Base-by-base conservation (phyloP, 2,797 vertebrate genomes). In the Streptopelia turtur region DNA sequence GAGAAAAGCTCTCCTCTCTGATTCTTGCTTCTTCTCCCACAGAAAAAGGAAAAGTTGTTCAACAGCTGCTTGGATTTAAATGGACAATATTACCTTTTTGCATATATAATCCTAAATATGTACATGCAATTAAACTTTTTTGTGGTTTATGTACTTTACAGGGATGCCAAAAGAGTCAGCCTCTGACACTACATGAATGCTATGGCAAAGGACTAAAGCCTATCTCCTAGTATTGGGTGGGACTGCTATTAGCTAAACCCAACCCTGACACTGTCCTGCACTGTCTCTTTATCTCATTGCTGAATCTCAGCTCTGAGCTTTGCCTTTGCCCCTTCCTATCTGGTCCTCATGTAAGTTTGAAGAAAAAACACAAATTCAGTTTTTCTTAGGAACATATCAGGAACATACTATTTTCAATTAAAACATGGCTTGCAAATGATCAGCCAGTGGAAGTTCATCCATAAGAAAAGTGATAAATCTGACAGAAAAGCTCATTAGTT, bases 401-500 rank as follows among this genome's bases (percentile, higher is more conserved):
- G 10, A 77, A 57, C 1, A 2, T 49, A 24, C 15, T 71, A 12
- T 69, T 86, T 79, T 61, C 11, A 52, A 16, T 35, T 74, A 49
- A 70, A 89, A 68, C 43, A 45, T 30, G 20, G 10, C 37, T 95
- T 81, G 76, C n/a, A 23, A 61, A 37, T 55, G 20, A 75, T 91
- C 43, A 86, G n/a, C 30, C 39, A 33, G 41, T 86, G 77, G 66
- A 87, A 76, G 11, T 72, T 90, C 50, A 90, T 88, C 91, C 57
- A 78, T 55, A 85, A 55, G 52, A 93, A 79, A 90, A 74, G 43
- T 82, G 90, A 92, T 83, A 92, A 89, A 93, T 77, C 66, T 90
- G 55, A 71, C 87, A 95, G 70, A 64, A 83, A 93, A 87, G 33
- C 82, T 95, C 82, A 83, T 96, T 88, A 83, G 45, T 94, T 87